Evolutionary conservation across 2,797 vertebrate genomes (phyloP).

Genomic region (Gambelia wislizenii): DNA sequence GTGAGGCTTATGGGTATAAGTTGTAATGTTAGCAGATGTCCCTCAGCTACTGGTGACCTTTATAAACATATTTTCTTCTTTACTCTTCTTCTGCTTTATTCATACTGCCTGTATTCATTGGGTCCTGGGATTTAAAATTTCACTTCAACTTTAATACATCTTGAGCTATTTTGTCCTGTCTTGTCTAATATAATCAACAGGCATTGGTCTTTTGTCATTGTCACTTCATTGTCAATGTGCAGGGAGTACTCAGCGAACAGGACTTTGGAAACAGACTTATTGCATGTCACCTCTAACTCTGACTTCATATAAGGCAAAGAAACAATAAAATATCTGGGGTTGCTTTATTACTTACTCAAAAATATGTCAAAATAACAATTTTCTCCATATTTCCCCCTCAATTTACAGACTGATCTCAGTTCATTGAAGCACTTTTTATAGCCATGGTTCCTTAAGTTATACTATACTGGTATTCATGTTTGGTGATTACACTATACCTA

Average conservation of each 20-base stretch:
- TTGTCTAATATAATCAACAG: constrained; percentile 71
- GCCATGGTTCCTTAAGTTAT: constrained; percentile 16
- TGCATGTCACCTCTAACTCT: constrained; percentile 69
- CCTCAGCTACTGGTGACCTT: neutral
- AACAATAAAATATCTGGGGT: constrained; percentile 16
- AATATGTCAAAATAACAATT: constrained; percentile 33
- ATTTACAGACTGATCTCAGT: constrained; percentile 33
- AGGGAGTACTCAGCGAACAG: constrained; percentile 54
- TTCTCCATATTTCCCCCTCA: constrained; percentile 25
- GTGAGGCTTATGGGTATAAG: neutral
- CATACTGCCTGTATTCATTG: constrained; percentile 43
- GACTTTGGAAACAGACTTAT: constrained; percentile 61
- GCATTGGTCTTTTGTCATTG: constrained; percentile 72
- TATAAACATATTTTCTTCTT: constrained; percentile 49
- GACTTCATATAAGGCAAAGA: constrained; percentile 43
- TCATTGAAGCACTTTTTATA: constrained; percentile 28
- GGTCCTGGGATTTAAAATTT: constrained; percentile 66
- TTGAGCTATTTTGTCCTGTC: constrained; percentile 71
- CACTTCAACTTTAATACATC: constrained; percentile 73
- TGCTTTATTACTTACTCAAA: constrained; percentile 44
- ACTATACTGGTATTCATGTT: constrained; percentile 28
- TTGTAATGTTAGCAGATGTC: neutral
- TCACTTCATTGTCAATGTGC: constrained; percentile 61
- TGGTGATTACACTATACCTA: constrained; percentile 26
- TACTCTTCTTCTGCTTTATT: constrained; percentile 27